Evolutionary conservation across 2,888 invertebrate species (phyloP), one percentile per base, ranked within the genome.

Genomic region (Caenorhabditis uteleia): DNA sequence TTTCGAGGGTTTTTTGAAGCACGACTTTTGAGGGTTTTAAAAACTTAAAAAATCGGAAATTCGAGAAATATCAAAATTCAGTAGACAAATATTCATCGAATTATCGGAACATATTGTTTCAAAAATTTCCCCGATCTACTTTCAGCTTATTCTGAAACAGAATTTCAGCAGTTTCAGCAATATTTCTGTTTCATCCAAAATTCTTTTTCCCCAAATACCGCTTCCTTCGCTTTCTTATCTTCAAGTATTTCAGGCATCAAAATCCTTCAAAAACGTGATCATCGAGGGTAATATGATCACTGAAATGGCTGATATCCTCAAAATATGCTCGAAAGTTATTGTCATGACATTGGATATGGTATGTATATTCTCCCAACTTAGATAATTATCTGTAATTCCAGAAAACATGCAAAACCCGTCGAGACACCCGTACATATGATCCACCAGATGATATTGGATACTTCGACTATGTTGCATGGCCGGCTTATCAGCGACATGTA

Each of bases 391-490:
- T 16, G 1, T 18, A 31, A 39, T 6, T 67, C 25, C 55, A 75
- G 75, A 62, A 77, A 36, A 75, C 76, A 6, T 82, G 81, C 49
- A 64, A 57, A 10, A 48, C 66, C 20, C 70, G 81, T 14, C 62
- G 81, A 7, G 54, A 42, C 6, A 38, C 38, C 7, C 70, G 81
- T 1, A 43, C 48, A n/a, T 95, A 94, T 83, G 88, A 90, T 49
- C 94, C 94, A 20, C 90, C 93, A 1, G 93, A 95, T 85, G 86
- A 90, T 2, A 89, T 88, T 0, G 91, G 92, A 0, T 95, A 94
- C 86, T 93, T 93, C 42, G 74, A 70, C n/a, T 44, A 68, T 23
- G 57, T 77, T 3, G 68, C 58, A 4, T 95, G 94, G 93, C 93
- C 93, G n/a, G 89, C 89, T 80, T 91, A 93, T 73, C 61, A 84